A percentile compares a stretch with the other conserved stretches of the same genome.
phyloP scores from a whole-genome alignment of 2,797 vertebrate genomes.

The Sebastes glaucus region DNA sequence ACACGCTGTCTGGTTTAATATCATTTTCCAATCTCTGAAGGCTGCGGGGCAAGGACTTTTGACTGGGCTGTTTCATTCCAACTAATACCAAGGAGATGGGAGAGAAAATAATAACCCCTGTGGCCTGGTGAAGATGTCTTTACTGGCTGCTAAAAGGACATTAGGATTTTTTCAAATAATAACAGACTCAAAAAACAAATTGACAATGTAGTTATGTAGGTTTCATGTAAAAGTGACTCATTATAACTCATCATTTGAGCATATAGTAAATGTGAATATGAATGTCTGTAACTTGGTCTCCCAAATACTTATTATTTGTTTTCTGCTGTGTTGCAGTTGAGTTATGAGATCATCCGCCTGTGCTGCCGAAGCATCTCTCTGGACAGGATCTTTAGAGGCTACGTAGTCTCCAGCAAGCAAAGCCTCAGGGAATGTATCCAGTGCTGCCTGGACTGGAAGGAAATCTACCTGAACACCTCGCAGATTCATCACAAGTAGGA shows the following conservation, averaged over 20 bases:
- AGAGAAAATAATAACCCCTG: conserved; percentile 68
- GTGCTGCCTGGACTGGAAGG: conserved; percentile 87
- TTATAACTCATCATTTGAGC: neutral
- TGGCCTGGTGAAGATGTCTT: neutral
- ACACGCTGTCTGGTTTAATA: conserved; percentile 80
- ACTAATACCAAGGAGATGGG: conserved; percentile 74
- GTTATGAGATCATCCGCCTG: conserved; percentile 87
- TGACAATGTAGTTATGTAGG: neutral
- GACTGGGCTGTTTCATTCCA: conserved; percentile 72
- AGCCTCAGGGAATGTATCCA: conserved; percentile 84
- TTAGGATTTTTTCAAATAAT: neutral
- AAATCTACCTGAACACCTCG: conserved; percentile 77
- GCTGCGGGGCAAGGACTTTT: conserved; percentile 74
- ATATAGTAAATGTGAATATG: neutral
- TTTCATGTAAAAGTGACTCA: neutral
- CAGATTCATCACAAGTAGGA: conserved; percentile 84
- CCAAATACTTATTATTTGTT: neutral
- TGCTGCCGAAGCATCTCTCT: conserved; percentile 87
- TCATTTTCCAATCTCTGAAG: conserved; percentile 81
- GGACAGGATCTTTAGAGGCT: conserved; percentile 87
- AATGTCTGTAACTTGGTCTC: neutral
- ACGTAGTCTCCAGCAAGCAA: conserved; percentile 84
- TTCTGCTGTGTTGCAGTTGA: conserved; percentile 79
- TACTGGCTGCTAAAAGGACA: neutral
- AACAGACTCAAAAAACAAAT: neutral